Evolutionary conservation across 2,113 vertebrate genomes (phyloP).

Genomic region (Stictonetta naevosa): DNA sequence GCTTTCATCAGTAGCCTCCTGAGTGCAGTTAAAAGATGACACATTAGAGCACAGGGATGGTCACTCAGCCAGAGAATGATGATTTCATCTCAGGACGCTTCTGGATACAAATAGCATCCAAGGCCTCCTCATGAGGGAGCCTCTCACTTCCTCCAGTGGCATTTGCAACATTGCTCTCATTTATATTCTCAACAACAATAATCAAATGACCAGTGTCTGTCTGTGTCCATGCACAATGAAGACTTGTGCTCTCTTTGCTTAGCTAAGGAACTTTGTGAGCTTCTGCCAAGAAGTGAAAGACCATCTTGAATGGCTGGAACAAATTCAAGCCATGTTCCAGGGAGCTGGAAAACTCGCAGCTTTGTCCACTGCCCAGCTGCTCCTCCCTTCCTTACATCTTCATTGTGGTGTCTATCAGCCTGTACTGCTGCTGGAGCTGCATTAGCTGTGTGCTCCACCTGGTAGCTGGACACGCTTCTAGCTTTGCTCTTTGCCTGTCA

Average conservation of each 20-base stretch:
- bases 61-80: slow-evolving; percentile 21
- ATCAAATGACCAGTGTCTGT: slow-evolving; percentile 57
- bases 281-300: slow-evolving; percentile 66
- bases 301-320: slow-evolving; percentile 65
- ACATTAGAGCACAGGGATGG: neutral
- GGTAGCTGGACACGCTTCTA: neutral
- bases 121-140: slow-evolving; percentile 37
- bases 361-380: slow-evolving; percentile 59
- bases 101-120: slow-evolving; percentile 47
- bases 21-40: slow-evolving; percentile 21
- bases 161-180: slow-evolving; percentile 58
- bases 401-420: neutral
- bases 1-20: slow-evolving; percentile 20
- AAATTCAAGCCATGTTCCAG: slow-evolving; percentile 61
- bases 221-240: slow-evolving; percentile 36
- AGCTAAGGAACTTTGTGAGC: slow-evolving; percentile 50
- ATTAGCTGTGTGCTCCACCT: slow-evolving; percentile 28
- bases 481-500: neutral
- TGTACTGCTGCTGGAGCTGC: neutral
- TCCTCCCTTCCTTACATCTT: slow-evolving; percentile 46
- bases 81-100: slow-evolving; percentile 62
- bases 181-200: slow-evolving; percentile 54
- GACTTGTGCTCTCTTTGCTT: slow-evolving; percentile 52
- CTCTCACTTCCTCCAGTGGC: slow-evolving; percentile 54
- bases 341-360: slow-evolving; percentile 41